These are phyloP conservation scores for Piprites chloris DNA, from an alignment of 2,113 vertebrate genomes.

Conservation along the genomic window DNA sequence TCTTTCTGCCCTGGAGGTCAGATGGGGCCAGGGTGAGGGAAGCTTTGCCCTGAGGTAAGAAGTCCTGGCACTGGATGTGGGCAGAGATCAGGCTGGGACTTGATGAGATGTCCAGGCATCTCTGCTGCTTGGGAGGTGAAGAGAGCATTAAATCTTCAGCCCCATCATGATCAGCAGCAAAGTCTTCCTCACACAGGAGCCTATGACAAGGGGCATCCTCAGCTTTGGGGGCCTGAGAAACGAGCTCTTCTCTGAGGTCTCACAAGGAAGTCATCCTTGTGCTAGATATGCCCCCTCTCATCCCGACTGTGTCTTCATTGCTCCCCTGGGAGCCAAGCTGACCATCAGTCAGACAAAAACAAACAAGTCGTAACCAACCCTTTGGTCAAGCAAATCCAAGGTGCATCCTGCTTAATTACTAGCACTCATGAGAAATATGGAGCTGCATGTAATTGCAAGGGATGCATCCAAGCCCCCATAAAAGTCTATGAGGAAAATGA, in stretches of 20 bases:
- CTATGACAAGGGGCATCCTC: not conserved
- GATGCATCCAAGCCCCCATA: fast-evolving
- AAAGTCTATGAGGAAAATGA: not conserved
- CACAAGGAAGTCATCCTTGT: not conserved
- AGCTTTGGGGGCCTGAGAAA: not conserved
- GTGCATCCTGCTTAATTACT: not conserved
- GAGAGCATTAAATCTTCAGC: not conserved
- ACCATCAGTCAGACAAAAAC: not conserved
- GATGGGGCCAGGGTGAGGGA: not conserved
- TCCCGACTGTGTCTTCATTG: fast-evolving
- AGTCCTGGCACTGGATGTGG: not conserved
- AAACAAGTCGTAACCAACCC: not conserved
- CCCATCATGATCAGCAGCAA: not conserved
- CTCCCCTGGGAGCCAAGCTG: not conserved
- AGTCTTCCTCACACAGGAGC: not conserved
- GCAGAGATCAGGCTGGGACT: not conserved
- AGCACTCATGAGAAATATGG: not conserved
- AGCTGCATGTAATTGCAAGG: not conserved
- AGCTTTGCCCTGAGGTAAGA: not conserved
- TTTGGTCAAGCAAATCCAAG: not conserved
- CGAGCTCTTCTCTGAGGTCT: not conserved
- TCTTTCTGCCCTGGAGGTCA: not conserved
- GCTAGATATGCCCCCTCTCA: not conserved
- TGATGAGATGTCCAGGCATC: not conserved
- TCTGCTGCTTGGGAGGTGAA: not conserved